Conservation (phyloP, 2,797 vertebrate genomes). For the Sebastes hubbsi region DNA sequence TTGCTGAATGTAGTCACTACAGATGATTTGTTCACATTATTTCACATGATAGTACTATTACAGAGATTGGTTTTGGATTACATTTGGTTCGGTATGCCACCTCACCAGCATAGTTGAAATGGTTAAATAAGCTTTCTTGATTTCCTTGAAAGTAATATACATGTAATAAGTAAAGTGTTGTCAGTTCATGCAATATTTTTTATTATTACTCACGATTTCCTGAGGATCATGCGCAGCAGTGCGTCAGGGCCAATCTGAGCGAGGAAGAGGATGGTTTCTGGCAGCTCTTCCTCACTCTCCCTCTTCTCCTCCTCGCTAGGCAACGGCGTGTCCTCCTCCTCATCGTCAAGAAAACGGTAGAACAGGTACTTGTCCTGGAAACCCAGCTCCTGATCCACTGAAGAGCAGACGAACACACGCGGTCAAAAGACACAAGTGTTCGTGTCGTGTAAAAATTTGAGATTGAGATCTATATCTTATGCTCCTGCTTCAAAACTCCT, state of each 20-base stretch:
- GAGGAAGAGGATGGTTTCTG: conserved; percentile 93
- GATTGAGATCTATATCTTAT: conserved; percentile 19
- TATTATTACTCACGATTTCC: conserved; percentile 88
- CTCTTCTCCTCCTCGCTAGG: conserved; percentile 96
- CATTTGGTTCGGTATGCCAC: background rate
- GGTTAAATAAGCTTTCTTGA: background rate
- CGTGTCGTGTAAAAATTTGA: background rate
- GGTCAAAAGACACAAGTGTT: background rate
- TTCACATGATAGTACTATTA: background rate
- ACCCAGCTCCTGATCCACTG: conserved; percentile 95
- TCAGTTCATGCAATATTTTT: background rate
- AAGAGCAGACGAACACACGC: background rate
- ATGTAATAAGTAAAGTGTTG: background rate
- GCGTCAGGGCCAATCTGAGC: conserved; percentile 96
- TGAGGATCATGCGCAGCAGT: conserved; percentile 97
- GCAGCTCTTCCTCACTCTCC: conserved; percentile 95
- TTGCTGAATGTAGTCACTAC: background rate
- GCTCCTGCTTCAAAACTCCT: background rate
- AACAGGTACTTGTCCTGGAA: conserved; percentile 99
- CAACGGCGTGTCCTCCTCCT: conserved; percentile 91
- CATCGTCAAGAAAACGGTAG: conserved; percentile 97
- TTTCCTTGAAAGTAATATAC: background rate
- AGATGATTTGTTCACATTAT: background rate
- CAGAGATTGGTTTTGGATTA: background rate
- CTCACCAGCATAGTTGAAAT: background rate